Conservation (phyloP, 2,113 vertebrate species). For the Ptyas mucosa region DNA sequence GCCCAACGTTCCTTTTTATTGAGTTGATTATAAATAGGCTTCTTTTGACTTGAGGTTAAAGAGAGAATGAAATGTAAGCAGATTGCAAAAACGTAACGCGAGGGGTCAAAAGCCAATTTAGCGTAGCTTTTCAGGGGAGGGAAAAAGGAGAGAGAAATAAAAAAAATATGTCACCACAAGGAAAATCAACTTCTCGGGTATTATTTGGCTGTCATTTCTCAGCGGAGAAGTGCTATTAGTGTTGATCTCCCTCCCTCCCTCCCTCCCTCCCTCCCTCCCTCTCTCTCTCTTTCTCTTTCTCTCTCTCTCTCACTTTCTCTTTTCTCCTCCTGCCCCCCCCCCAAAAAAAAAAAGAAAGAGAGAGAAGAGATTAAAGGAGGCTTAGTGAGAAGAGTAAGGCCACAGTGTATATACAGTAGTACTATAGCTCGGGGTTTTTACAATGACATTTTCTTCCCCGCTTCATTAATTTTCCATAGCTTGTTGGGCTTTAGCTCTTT, state of each 20-base stretch:
- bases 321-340: not conserved
- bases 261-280: conserved; percentile 44
- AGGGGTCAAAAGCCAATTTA: not conserved
- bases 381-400: conserved; percentile 70
- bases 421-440: conserved; percentile 68
- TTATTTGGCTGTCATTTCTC: conserved; percentile 69
- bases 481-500: conserved; percentile 77
- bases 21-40: not conserved
- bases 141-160: not conserved
- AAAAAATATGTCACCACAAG: conserved; percentile 54
- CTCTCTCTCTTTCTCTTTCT: conserved; percentile 41
- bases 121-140: not conserved
- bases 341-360: not conserved
- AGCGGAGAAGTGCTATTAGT: conserved; percentile 73
- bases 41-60: not conserved
- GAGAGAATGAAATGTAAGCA: not conserved
- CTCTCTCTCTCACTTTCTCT: not conserved
- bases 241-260: conserved; percentile 62
- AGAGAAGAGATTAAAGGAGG: conserved; percentile 70
- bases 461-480: conserved; percentile 82
- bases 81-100: not conserved
- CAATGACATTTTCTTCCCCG: conserved; percentile 75
- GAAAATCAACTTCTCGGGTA: conserved; percentile 50
- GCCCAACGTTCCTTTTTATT: not conserved
- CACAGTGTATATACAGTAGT: conserved; percentile 64